phyloP scores from a whole-genome alignment of 2,797 vertebrate genomes.

The Sebastes vulpes region DNA sequence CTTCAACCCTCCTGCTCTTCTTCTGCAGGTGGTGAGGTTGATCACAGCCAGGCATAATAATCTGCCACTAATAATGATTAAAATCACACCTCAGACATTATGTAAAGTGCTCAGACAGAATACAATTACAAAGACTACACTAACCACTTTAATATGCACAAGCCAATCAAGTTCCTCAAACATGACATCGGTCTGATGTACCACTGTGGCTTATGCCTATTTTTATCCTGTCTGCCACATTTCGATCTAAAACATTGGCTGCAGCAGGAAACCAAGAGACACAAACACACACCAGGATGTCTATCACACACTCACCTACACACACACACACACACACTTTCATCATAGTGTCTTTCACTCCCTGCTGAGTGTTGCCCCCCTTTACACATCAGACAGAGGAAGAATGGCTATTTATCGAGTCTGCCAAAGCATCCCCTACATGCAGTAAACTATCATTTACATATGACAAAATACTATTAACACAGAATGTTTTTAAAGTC shows the following conservation, averaged over 20 bases:
- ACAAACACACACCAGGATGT: conserved; percentile 40
- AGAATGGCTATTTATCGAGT: conserved; percentile 37
- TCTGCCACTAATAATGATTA: conserved; percentile 21
- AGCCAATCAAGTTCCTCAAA: conserved; percentile 17
- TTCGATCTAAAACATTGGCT: conserved; percentile 62
- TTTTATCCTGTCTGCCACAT: conserved; percentile 78
- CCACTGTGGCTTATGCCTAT: conserved; percentile 44
- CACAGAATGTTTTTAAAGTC: neutral
- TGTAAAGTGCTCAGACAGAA: conserved; percentile 3
- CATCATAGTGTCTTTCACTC: conserved; percentile 42
- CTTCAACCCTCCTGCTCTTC: neutral
- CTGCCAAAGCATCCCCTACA: conserved; percentile 9
- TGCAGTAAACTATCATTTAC: conserved; percentile 3
- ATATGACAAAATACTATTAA: neutral
- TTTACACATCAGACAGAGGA: conserved; percentile 40
- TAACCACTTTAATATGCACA: neutral
- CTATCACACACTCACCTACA: conserved; percentile 24
- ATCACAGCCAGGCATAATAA: conserved; percentile 33
- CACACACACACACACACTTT: conserved; percentile 17
- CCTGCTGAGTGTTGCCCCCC: conserved; percentile 58
- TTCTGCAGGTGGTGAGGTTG: conserved; percentile 24
- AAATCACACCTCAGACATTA: conserved; percentile 27
- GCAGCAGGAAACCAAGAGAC: conserved; percentile 33
- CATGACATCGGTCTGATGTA: conserved; percentile 31
- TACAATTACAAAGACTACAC: conserved; percentile 19